These are phyloP conservation scores for Melanchra persicariae DNA, from an alignment of 2,888 invertebrate genomes.

Conservation along the genomic window DNA sequence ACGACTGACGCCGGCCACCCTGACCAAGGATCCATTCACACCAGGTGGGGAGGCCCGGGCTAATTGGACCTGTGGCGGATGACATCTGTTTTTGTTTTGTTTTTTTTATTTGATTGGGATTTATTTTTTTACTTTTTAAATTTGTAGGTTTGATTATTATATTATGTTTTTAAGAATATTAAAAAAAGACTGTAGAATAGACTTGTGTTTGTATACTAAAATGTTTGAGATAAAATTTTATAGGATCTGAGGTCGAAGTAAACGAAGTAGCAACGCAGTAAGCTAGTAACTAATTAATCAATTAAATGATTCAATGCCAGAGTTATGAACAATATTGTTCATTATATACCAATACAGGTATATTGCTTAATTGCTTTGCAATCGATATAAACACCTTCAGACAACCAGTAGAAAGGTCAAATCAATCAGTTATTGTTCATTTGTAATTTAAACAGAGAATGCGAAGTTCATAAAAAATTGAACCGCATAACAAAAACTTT, in stretches of 20 bases:
- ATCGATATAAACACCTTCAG: conserved; percentile 54
- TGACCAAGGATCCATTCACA: conserved; percentile 88
- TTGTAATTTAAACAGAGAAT: conserved; percentile 53
- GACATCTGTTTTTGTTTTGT: conserved; percentile 52
- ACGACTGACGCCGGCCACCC: conserved; percentile 90
- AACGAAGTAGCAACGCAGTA: conserved; percentile 36
- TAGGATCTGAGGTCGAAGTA: conserved; percentile 12
- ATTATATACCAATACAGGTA: conserved; percentile 21
- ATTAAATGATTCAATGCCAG: conserved; percentile 58
- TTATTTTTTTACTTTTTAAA: conserved; percentile 12
- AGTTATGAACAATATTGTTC: conserved; percentile 39
- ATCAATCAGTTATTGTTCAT: conserved; percentile 63
- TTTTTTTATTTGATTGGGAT: conserved; percentile 46
- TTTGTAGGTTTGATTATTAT: not conserved
- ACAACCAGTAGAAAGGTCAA: conserved; percentile 68
- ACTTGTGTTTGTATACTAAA: not conserved
- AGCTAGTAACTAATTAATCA: conserved; percentile 36
- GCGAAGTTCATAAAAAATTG: conserved; percentile 51
- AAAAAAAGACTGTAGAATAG: not conserved
- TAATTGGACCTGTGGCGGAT: conserved; percentile 50
- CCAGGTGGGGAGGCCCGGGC: conserved; percentile 75
- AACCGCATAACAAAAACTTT: conserved; percentile 51
- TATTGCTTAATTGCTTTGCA: conserved; percentile 56
- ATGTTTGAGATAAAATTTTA: not conserved
- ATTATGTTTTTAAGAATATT: not conserved